Percentiles rank a stretch among this genome's conserved stretches.
phyloP scores from a whole-genome alignment of 2,797 vertebrate species.

The Sebastes trivittatus region DNA sequence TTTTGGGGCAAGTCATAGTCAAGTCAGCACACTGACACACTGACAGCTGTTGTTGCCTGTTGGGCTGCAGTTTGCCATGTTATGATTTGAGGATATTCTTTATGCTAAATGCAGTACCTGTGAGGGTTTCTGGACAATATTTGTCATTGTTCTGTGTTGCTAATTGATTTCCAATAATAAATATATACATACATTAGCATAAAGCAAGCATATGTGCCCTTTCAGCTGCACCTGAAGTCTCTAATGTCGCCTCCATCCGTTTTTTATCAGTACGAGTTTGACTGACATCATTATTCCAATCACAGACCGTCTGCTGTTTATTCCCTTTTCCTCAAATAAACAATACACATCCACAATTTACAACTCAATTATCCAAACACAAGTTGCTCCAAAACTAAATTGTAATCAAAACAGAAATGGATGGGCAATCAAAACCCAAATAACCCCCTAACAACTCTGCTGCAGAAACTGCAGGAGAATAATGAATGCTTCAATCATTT shows the following conservation, averaged over 20 bases:
- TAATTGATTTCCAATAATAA: no score
- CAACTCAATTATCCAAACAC: neutral
- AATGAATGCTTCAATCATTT: neutral
- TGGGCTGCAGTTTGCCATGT: no score
- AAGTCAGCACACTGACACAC: no score
- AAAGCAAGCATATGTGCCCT: neutral
- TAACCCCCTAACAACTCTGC: neutral
- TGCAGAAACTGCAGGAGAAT: neutral
- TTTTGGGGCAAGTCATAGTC: no score
- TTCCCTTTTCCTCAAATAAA: neutral
- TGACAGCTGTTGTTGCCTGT: no score
- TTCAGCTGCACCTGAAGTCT: neutral
- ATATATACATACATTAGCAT: no score
- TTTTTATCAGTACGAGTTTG: neutral
- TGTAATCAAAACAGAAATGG: constrained; percentile 21
- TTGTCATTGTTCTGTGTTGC: no score
- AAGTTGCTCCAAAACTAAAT: constrained; percentile 9
- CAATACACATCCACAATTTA: neutral
- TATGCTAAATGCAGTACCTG: no score
- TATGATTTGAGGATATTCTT: no score
- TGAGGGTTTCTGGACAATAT: no score
- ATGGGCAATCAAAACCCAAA: constrained; percentile 8
- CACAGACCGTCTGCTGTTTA: neutral
- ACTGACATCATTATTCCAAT: neutral
- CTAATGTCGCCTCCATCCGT: no score